Evolutionary conservation across 2,113 vertebrate species (phyloP), one percentile per base, ranked within the genome.

Genomic region (Dolichallabes microphthalmus): DNA sequence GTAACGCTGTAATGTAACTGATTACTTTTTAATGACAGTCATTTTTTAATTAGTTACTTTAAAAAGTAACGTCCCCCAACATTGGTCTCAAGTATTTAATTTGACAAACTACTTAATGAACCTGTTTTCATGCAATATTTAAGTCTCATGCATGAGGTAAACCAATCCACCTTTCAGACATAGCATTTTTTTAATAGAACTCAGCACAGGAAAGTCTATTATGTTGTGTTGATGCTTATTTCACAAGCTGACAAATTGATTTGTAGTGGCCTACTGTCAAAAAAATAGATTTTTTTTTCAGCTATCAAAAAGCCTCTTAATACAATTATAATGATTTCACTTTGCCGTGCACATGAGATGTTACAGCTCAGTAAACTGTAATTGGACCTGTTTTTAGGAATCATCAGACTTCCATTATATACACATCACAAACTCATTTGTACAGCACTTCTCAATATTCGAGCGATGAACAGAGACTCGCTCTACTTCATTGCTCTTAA

Each of bases 401-500:
- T 71, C 61, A 69, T 86, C 69, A 86, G 68, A 14, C 57, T 75
- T 82, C 58, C 69, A 86, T 86, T 82, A 82, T 75, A 32, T 76
- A 75, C n/a, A 52, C 61, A 71, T 84, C 80, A 57, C 75, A 76
- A 45, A 87, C 60, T 80, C 57, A 80, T 84, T 84, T 78, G 75
- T 87, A 80, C 50, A 45, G 82, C 82, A 87, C 69, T 80, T 73
- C 64, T 83, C 76, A 71, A 77, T 84, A 84, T 79, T 79, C n/a
- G 12, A 27, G 55, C 27, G 82, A 22, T 85, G 57, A 88, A 77
- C 69, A 86, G 84, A 88, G 63, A 73, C 81, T 77, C 58, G 69
- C 69, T 86, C 57, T 71, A 68, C 85, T 82, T 82, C 83, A 85
- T 82, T 82, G 82, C 83, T 71, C 30, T 85, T 85, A 86, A 86